Percentiles rank a stretch among this genome's conserved stretches.
phyloP scores from a whole-genome alignment of 2,888 invertebrate genomes.

The Teleiodes luculella region DNA sequence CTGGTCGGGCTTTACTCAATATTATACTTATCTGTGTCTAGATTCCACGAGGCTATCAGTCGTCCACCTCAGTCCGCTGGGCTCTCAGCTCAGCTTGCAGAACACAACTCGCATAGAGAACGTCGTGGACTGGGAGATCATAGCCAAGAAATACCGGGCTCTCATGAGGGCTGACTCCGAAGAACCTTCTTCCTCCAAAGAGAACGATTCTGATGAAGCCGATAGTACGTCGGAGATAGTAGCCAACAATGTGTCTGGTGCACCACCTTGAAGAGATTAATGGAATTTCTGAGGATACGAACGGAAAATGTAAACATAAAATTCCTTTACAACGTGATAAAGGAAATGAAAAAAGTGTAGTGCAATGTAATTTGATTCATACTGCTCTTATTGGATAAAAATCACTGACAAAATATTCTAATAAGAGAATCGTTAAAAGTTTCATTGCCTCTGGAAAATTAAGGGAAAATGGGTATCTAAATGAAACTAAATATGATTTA shows the following conservation, averaged over 20 bases:
- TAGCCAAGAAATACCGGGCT: conserved; percentile 92
- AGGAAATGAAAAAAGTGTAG: too few relatives aligned
- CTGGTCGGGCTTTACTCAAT: too few relatives aligned
- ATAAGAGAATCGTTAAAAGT: too few relatives aligned
- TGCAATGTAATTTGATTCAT: too few relatives aligned
- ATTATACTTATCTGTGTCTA: conserved; percentile 35
- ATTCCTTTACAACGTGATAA: too few relatives aligned
- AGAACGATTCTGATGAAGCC: conserved; percentile 61
- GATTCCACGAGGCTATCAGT: conserved; percentile 89
- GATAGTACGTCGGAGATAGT: conserved; percentile 64
- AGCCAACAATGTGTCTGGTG: conserved; percentile 62
- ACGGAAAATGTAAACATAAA: background rate
- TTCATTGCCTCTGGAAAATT: background rate
- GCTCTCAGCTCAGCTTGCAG: conserved; percentile 90
- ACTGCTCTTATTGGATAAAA: too few relatives aligned
- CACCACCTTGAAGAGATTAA: conserved; percentile 51
- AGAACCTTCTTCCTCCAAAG: conserved; percentile 49
- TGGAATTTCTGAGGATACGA: background rate
- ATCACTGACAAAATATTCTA: too few relatives aligned
- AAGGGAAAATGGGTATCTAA: too few relatives aligned
- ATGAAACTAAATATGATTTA: too few relatives aligned
- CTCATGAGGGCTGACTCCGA: conserved; percentile 76
- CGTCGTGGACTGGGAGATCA: conserved; percentile 94
- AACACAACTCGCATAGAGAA: conserved; percentile 90
- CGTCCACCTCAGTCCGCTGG: conserved; percentile 89